Conservation (phyloP, 2,113 vertebrate genomes). For the Rhinolophus ferrumequinum region DNA sequence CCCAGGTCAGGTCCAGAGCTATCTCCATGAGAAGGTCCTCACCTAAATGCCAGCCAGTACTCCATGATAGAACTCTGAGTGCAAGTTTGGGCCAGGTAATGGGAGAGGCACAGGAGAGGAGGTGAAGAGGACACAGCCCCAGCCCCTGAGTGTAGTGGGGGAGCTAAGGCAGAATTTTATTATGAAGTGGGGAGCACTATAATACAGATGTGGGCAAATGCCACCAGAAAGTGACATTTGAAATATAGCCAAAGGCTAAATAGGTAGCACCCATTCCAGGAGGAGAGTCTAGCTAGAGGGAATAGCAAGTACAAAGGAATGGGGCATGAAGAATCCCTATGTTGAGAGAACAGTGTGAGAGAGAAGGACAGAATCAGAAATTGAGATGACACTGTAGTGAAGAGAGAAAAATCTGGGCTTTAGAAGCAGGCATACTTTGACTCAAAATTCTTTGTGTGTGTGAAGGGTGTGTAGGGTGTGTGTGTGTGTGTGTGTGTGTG, state of each 20-base stretch:
- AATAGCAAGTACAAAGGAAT: background rate
- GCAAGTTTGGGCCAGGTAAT: background rate
- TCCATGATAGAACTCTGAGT: background rate
- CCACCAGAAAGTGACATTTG: background rate
- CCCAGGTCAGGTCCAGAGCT: background rate
- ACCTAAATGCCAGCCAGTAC: background rate
- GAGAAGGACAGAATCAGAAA: background rate
- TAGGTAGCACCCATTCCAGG: background rate
- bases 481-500: background rate
- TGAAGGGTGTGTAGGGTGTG: background rate
- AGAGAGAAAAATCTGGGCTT: background rate
- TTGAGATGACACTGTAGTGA: background rate
- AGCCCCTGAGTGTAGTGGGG: background rate
- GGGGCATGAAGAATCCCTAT: background rate
- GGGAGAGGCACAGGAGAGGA: background rate
- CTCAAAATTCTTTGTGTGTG: background rate
- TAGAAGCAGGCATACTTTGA: background rate
- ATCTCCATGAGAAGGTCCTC: background rate
- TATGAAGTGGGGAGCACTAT: too few relatives aligned
- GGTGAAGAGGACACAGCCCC: background rate
- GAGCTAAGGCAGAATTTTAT: background rate
- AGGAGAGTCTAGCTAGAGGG: rapidly evolving
- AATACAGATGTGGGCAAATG: rapidly evolving
- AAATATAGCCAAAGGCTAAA: background rate
- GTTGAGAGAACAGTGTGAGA: background rate